Base-by-base conservation (phyloP, 2,113 vertebrate species). In the Paracanthobrama guichenoti region DNA sequence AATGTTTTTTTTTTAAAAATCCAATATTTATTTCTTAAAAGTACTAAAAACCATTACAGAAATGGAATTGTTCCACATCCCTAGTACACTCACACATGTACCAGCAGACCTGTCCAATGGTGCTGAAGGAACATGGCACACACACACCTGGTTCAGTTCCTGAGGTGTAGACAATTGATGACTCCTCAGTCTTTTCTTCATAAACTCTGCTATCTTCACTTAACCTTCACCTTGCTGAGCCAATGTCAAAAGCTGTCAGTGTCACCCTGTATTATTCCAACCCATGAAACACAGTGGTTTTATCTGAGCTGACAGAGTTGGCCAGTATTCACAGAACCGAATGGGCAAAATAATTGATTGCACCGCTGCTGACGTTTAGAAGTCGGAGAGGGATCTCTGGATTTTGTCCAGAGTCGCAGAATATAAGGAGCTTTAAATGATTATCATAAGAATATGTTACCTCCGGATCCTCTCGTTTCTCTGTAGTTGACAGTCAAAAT, bases 191-290 rank as follows among this genome's bases (percentile, higher is more conserved):
- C 80, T 57, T 81, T 81, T 81, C 48, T 71, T 81, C 31, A 71
- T 57, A 42, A 57, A 82, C 22, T 69, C 66, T 39, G 31, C 22
- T 39, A 71, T 82, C 64, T 57, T 71, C 46, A 71, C 20, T 82
- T 82, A 82, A 82, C 80, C 66, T n/a, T 83, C 67, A 71, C 80
- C 28, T 39, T 44, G 26, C 69, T 50, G 67, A 79, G 69, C 48
- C 75, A 81, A 66, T 50, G 62, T 88, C 84, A 88, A 60, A 79
- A 28, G 26, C 75, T 64, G 80, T 85, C 81, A 83, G 75, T 79
- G 44, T 79, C 85, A 73, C 42, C 74, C 35, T 69, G 67, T 20
- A 66, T 83, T 79, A 79, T 39, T 73, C 48, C 55, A 79, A 24
- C 35, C 28, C 74, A 82, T 31, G 44, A 82, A 64, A 59, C 22